Conservation (phyloP, 2,113 vertebrate genomes). For the Ciconia stormi region DNA sequence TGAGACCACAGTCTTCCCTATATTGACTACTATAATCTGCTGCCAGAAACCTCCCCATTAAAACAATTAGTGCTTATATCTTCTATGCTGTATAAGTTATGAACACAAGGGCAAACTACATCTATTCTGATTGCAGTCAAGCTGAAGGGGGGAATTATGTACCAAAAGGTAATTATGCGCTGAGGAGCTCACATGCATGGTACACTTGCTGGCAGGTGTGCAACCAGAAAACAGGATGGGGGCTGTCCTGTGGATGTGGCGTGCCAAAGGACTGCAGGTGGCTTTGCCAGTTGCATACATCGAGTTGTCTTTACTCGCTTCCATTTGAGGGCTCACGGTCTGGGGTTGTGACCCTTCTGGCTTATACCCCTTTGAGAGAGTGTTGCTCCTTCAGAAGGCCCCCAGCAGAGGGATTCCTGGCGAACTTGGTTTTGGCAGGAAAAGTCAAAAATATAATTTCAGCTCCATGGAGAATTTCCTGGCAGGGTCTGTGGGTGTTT, state of each 20-base stretch:
- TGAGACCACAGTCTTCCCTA: neutral
- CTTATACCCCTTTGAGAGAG: neutral
- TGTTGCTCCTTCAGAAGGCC: neutral
- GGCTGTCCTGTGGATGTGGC: neutral
- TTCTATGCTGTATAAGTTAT: neutral
- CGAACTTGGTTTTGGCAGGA: fast-evolving
- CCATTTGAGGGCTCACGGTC: neutral
- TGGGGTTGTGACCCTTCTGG: neutral
- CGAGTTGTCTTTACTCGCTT: neutral
- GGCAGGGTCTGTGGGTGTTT: neutral
- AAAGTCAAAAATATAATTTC: neutral
- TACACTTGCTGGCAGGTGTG: neutral
- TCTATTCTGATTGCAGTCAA: neutral
- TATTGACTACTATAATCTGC: neutral
- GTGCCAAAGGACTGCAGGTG: neutral
- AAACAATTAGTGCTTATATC: neutral
- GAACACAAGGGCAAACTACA: neutral
- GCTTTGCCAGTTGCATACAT: neutral
- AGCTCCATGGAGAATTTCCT: neutral
- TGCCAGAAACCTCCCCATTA: neutral
- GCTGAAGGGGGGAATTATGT: neutral
- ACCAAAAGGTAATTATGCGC: fast-evolving
- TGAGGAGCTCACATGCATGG: too few species aligned
- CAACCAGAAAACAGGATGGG: neutral
- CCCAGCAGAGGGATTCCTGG: neutral